Conservation (phyloP, 2,797 vertebrate genomes). For the Oreortyx pictus region DNA sequence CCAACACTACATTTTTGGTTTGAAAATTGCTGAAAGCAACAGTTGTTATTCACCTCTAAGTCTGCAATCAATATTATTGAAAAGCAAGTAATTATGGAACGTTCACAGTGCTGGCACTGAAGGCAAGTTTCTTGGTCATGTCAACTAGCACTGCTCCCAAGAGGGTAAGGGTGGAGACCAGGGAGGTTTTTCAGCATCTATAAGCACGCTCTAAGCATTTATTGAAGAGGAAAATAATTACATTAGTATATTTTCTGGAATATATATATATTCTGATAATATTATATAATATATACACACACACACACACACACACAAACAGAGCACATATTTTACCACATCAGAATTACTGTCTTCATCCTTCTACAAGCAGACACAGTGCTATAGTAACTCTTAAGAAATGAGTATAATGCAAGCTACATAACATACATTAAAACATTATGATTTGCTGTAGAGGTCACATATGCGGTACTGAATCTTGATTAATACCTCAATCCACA, state of each 20-base stretch:
- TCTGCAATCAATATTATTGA: neutral
- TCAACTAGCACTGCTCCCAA: neutral
- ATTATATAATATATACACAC: neutral
- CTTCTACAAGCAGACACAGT: neutral
- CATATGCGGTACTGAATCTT: conserved; percentile 38
- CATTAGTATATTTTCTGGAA: neutral
- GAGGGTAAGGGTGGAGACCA: neutral
- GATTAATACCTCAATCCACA: conserved; percentile 49
- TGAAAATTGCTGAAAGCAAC: neutral
- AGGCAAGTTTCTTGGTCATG: neutral
- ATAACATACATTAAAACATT: neutral
- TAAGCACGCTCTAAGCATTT: neutral
- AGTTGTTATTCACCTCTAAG: neutral
- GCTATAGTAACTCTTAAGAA: conserved; percentile 15
- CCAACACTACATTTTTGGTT: neutral
- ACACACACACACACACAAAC: rapidly evolving
- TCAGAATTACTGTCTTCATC: neutral
- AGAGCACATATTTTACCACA: neutral
- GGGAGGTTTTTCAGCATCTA: neutral
- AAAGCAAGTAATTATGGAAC: neutral
- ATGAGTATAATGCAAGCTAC: conserved; percentile 13
- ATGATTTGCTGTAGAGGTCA: conserved; percentile 34
- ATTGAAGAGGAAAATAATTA: neutral
- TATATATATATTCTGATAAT: neutral
- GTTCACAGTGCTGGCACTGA: neutral